Percentiles rank a stretch among this genome's conserved stretches.
phyloP scores from a whole-genome alignment of 2,888 invertebrate genomes.

The Dasysyrphus tricinctus region DNA sequence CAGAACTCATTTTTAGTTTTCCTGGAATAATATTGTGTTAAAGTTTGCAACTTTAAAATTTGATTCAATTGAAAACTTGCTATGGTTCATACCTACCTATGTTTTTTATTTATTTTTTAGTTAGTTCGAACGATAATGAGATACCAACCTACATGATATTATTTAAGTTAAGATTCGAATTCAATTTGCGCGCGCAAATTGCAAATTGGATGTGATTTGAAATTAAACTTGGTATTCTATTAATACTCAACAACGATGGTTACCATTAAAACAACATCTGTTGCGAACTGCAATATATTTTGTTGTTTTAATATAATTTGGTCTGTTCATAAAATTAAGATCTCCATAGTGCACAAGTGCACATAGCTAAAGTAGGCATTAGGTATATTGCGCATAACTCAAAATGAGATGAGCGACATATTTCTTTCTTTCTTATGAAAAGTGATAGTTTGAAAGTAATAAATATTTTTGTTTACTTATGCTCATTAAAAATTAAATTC shows the following conservation, averaged over 20 bases:
- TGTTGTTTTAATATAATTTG: background rate
- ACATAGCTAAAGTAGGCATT: too few species aligned
- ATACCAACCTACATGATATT: too few species aligned
- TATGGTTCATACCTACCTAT: too few species aligned
- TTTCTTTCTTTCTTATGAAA: too few species aligned
- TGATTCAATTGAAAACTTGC: background rate
- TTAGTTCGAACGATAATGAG: background rate
- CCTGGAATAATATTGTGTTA: background rate
- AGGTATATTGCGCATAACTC: too few species aligned
- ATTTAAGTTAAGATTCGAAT: background rate
- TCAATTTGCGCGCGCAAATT: constrained; percentile 14
- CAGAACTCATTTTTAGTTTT: background rate
- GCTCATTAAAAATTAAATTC: too few species aligned
- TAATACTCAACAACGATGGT: background rate
- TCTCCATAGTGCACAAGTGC: too few species aligned
- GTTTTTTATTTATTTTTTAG: background rate
- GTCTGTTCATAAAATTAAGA: background rate
- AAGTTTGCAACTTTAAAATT: background rate
- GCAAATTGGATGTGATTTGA: background rate
- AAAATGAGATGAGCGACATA: too few species aligned
- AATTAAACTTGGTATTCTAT: background rate
- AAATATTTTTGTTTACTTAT: too few species aligned
- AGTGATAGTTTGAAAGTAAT: too few species aligned
- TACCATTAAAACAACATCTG: background rate
- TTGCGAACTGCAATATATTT: background rate